Percentiles rank a stretch among this genome's conserved stretches.
Conservation (phyloP, 2,888 invertebrate species). For the Melanotus villosus region DNA sequence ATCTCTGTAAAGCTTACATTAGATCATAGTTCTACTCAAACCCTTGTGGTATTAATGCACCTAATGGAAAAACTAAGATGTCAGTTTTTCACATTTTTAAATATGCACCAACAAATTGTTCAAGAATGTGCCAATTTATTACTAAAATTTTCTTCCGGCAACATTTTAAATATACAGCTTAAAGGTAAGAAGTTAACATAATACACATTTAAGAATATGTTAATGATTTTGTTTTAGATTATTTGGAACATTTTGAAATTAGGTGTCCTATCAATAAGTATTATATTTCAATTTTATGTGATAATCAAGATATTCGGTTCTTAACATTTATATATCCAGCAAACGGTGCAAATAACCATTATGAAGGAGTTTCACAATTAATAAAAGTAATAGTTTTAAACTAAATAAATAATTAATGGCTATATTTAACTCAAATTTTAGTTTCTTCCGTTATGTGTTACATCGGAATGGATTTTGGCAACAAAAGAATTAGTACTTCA, state of each 20-base stretch:
- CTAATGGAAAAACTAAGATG: slow-evolving; percentile 57
- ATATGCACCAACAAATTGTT: slow-evolving; percentile 55
- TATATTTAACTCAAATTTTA: slow-evolving; percentile 39
- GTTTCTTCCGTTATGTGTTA: slow-evolving; percentile 60
- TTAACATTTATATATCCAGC: slow-evolving; percentile 47
- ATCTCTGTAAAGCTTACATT: slow-evolving; percentile 3
- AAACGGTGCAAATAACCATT: slow-evolving; percentile 52
- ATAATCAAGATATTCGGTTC: slow-evolving; percentile 15
- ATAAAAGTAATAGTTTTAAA: slow-evolving; percentile 51
- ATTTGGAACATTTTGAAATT: neutral
- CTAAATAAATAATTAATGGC: neutral
- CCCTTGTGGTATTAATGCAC: slow-evolving; percentile 50
- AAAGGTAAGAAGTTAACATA: too few relatives aligned
- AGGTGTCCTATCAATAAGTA: slow-evolving; percentile 20
- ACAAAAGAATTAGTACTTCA: slow-evolving; percentile 52
- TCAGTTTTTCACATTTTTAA: slow-evolving; percentile 58
- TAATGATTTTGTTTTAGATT: too few relatives aligned
- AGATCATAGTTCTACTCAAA: too few relatives aligned
- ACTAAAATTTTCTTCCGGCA: slow-evolving; percentile 20
- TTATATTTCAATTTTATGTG: slow-evolving; percentile 14
- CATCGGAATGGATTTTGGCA: slow-evolving; percentile 60
- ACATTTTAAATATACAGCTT: neutral
- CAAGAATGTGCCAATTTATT: slow-evolving; percentile 52
- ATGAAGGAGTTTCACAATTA: slow-evolving; percentile 52
- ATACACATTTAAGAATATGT: too few relatives aligned